Evolutionary conservation across 2,888 invertebrate genomes (phyloP).

Genomic region (Lasioglossum villosulum): DNA sequence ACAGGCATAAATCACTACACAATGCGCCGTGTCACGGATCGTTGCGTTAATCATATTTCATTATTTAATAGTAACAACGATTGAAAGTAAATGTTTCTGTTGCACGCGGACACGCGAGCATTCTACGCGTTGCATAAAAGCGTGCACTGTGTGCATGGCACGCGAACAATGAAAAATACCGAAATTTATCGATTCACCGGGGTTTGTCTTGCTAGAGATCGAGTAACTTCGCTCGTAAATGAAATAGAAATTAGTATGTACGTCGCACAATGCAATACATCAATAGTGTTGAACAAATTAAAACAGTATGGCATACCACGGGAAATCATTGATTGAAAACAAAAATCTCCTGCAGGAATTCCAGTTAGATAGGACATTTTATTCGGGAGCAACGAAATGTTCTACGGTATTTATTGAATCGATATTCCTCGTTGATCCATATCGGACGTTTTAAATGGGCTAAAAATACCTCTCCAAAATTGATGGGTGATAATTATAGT

Average conservation of each 20-base stretch:
- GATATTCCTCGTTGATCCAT: background rate
- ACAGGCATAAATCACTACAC: slow-evolving; percentile 53
- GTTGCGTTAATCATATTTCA: slow-evolving; percentile 52
- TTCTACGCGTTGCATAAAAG: background rate
- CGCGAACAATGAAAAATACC: background rate
- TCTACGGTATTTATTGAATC: background rate
- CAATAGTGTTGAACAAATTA: background rate
- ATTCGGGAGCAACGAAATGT: background rate
- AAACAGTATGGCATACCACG: background rate
- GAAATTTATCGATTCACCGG: background rate
- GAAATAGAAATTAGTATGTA: background rate
- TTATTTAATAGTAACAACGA: slow-evolving; percentile 44
- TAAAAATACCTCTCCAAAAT: background rate
- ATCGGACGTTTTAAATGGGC: background rate
- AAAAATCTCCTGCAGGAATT: background rate
- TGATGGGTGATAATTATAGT: background rate
- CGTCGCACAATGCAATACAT: background rate
- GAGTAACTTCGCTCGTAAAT: background rate
- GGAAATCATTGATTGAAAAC: background rate
- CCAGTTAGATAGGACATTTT: background rate
- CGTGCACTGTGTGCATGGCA: background rate
- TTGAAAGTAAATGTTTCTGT: slow-evolving; percentile 48
- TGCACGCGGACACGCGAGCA: slow-evolving; percentile 3
- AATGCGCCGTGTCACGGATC: slow-evolving; percentile 51
- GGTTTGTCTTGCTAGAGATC: background rate